Evolutionary conservation across 2,797 vertebrate genomes (phyloP).

Genomic region (Iguana delicatissima): DNA sequence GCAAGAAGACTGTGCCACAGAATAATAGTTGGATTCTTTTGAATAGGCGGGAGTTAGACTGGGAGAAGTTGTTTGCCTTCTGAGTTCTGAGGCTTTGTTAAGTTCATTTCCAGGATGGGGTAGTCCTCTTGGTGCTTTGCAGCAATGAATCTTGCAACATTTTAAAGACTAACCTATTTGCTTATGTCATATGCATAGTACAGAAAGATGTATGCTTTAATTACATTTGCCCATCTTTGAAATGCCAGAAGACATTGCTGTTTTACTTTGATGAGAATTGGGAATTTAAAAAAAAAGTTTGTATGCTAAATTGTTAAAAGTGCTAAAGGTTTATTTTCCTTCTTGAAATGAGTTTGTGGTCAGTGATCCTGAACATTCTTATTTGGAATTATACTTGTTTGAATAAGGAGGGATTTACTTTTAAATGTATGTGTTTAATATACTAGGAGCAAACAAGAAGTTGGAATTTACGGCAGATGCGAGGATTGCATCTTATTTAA

Average conservation of each 20-base stretch:
- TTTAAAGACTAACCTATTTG: neutral
- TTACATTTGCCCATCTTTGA: neutral
- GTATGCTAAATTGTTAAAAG: neutral
- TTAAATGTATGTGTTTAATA: neutral
- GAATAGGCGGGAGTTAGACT: neutral
- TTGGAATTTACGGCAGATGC: neutral
- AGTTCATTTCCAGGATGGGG: neutral
- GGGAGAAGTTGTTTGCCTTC: neutral
- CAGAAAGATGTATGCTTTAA: neutral
- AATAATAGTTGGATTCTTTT: neutral
- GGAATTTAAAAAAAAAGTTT: neutral
- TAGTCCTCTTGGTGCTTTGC: neutral
- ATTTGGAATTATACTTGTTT: neutral
- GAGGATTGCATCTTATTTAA: neutral
- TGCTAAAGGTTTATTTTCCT: constrained; percentile 17
- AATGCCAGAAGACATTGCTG: neutral
- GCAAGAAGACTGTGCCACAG: neutral
- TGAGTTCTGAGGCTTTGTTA: neutral
- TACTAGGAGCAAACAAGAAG: neutral
- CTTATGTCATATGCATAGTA: neutral
- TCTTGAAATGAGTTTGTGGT: neutral
- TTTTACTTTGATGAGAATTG: neutral
- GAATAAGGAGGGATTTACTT: neutral
- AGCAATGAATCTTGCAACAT: neutral
- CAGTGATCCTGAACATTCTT: neutral